Evolutionary conservation across 2,888 invertebrate species (phyloP).

Genomic region (Orthosia incerta): DNA sequence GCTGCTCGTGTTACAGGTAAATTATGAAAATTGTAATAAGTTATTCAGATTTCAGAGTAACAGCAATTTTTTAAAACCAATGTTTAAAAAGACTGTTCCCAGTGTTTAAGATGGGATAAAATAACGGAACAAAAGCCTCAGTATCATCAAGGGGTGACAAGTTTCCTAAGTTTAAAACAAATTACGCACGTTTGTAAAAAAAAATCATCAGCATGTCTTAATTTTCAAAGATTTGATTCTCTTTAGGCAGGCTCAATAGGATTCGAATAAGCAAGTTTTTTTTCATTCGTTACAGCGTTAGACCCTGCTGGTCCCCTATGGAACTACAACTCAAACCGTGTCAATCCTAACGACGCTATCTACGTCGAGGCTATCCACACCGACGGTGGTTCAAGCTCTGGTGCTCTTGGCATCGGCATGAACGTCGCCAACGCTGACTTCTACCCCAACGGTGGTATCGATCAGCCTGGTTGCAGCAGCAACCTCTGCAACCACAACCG

Average conservation of each 20-base stretch:
- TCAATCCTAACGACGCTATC: constrained; percentile 76
- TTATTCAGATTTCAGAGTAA: too few species aligned
- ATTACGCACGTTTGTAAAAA: too few species aligned
- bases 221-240: too few species aligned
- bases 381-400: constrained; percentile 68
- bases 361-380: constrained; percentile 81
- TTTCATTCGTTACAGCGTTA: constrained; percentile 22
- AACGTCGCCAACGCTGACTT: constrained; percentile 90
- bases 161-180: too few species aligned
- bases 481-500: constrained; percentile 77
- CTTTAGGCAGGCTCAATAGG: too few species aligned
- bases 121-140: too few species aligned
- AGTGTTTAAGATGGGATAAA: too few species aligned
- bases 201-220: too few species aligned
- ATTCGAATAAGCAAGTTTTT: neutral
- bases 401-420: constrained; percentile 84
- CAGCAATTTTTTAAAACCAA: too few species aligned
- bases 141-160: too few species aligned
- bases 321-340: constrained; percentile 69
- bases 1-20: constrained; percentile 83
- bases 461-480: constrained; percentile 77
- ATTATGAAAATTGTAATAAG: too few species aligned
- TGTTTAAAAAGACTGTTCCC: too few species aligned
- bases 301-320: constrained; percentile 73
- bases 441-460: constrained; percentile 89